These are phyloP conservation scores for Falco rusticolus DNA, from an alignment of 2,797 vertebrate genomes.

Conservation along the genomic window DNA sequence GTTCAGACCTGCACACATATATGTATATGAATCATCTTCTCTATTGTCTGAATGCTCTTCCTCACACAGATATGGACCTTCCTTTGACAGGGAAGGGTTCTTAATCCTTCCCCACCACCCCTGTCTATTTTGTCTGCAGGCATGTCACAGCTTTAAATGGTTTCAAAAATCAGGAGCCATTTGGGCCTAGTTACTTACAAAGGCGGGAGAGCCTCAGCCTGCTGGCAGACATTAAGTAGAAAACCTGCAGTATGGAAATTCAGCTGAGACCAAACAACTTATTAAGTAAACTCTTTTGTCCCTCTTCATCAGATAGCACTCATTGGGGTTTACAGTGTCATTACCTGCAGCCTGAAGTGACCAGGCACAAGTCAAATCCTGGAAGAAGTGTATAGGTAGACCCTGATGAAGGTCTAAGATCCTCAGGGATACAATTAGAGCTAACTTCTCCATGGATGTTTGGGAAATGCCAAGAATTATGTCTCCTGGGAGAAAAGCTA, in stretches of 20 bases:
- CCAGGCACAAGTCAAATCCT: background rate
- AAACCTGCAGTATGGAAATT: slow-evolving; percentile 8
- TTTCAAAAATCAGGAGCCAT: background rate
- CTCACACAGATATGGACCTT: background rate
- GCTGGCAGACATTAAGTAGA: background rate
- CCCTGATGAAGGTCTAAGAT: background rate
- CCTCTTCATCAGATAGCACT: slow-evolving; percentile 1
- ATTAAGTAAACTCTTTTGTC: background rate
- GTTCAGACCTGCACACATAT: background rate
- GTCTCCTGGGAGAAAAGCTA: slow-evolving; percentile 1
- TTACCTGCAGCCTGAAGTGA: background rate
- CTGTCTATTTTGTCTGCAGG: background rate
- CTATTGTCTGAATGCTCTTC: background rate
- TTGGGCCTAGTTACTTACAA: background rate
- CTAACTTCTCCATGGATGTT: background rate
- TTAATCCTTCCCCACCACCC: background rate
- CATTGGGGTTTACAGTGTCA: background rate
- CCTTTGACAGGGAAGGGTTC: background rate
- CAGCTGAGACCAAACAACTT: background rate
- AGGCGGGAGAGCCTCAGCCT: background rate
- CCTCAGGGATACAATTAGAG: background rate
- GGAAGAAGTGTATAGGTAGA: background rate
- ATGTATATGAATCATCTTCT: background rate
- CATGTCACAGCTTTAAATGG: background rate
- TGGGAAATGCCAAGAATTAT: background rate